phyloP scores from a whole-genome alignment of 2,113 vertebrate genomes.

The Bettongia penicillata region DNA sequence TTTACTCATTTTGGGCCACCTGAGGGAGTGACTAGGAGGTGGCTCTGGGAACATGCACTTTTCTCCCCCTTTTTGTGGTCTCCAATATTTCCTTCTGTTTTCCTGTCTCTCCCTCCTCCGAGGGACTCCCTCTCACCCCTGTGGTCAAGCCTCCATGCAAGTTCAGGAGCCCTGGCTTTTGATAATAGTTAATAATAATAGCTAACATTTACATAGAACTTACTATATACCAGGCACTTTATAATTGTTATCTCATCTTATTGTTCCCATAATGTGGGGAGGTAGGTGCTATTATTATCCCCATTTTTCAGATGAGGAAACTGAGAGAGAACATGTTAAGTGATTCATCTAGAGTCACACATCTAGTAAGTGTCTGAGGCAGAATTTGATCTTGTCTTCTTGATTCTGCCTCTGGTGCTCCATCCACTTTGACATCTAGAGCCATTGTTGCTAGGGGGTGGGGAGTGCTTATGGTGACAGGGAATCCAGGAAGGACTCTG shows the following conservation, averaged over 20 bases:
- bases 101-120: not conserved
- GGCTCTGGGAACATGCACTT: not conserved
- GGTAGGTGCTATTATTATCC: not conserved
- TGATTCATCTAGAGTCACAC: not conserved
- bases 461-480: too few relatives aligned
- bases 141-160: not conserved
- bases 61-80: not conserved
- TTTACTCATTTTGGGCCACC: not conserved
- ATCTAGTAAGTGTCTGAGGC: not conserved
- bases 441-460: not conserved
- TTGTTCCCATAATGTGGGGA: not conserved
- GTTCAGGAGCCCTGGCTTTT: not conserved
- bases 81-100: not conserved
- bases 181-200: not conserved
- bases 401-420: not conserved
- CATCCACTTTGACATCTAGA: not conserved
- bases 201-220: not conserved
- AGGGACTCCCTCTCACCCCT: not conserved
- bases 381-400: not conserved
- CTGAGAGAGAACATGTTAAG: not conserved
- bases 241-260: not conserved
- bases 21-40: not conserved
- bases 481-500: not conserved
- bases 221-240: not conserved
- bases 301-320: constrained; percentile 1